phyloP scores from a whole-genome alignment of 2,113 vertebrate genomes.

The Caloenas nicobarica region DNA sequence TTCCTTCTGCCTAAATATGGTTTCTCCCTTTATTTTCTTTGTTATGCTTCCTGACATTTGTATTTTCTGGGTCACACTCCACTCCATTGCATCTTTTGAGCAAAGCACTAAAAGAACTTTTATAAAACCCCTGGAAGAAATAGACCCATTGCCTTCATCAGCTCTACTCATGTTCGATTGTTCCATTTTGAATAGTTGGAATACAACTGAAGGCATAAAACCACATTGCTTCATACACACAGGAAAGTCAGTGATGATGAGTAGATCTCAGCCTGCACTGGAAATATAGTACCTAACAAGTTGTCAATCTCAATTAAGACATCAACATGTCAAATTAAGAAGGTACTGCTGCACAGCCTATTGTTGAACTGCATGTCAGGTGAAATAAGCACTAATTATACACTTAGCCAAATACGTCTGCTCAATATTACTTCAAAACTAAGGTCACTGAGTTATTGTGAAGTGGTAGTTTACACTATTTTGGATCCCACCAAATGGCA shows the following conservation, averaged over 20 bases:
- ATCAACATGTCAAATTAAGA: slow-evolving; percentile 73
- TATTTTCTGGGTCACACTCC: neutral
- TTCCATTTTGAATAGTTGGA: neutral
- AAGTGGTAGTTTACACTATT: slow-evolving; percentile 77
- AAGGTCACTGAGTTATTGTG: slow-evolving; percentile 77
- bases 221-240: slow-evolving; percentile 14
- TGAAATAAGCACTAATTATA: slow-evolving; percentile 82
- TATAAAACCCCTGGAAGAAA: neutral
- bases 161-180: neutral
- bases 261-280: slow-evolving; percentile 39
- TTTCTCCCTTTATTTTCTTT: neutral
- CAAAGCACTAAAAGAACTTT: neutral
- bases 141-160: neutral
- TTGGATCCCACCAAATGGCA: slow-evolving; percentile 82
- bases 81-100: neutral
- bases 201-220: slow-evolving; percentile 30
- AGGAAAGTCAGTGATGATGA: slow-evolving; percentile 25
- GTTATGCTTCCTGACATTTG: neutral
- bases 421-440: slow-evolving; percentile 73
- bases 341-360: slow-evolving; percentile 74
- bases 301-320: slow-evolving; percentile 83
- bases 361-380: slow-evolving; percentile 78
- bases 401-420: slow-evolving; percentile 73
- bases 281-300: slow-evolving; percentile 70
- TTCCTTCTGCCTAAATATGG: neutral